phyloP scores from a whole-genome alignment of 2,113 vertebrate genomes.

The Cairina moschata region DNA sequence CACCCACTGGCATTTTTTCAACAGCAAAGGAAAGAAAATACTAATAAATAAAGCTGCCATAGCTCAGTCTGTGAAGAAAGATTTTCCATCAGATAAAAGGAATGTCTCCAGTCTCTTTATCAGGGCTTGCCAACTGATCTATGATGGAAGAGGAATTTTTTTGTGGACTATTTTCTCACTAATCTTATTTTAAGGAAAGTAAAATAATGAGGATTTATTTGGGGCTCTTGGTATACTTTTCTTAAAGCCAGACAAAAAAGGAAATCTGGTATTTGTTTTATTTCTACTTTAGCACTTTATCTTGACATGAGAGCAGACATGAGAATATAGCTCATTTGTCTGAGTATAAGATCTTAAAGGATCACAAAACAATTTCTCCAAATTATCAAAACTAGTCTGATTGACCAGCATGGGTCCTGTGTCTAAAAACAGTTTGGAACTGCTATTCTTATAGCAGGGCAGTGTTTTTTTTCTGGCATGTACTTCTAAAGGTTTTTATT shows the following conservation, averaged over 20 bases:
- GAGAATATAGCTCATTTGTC: background rate
- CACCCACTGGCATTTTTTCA: background rate
- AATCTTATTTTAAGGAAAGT: slow-evolving; percentile 42
- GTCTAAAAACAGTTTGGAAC: background rate
- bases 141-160: background rate
- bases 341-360: background rate
- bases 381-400: background rate
- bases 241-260: slow-evolving; percentile 25
- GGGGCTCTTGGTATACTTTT: background rate
- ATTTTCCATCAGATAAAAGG: slow-evolving; percentile 17
- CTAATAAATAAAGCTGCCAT: background rate
- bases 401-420: background rate
- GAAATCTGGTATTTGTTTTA: slow-evolving; percentile 54
- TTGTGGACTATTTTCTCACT: slow-evolving; percentile 27
- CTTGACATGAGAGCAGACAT: slow-evolving; percentile 13
- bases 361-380: background rate
- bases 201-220: slow-evolving; percentile 47
- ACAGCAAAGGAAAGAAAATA: background rate
- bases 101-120: background rate
- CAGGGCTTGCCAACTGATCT: background rate
- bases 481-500: background rate
- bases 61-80: background rate
- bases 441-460: background rate
- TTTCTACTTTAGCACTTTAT: slow-evolving; percentile 31
- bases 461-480: background rate